Conservation (phyloP, 1,140 invertebrate genomes). For the Scylla paramamosain region DNA sequence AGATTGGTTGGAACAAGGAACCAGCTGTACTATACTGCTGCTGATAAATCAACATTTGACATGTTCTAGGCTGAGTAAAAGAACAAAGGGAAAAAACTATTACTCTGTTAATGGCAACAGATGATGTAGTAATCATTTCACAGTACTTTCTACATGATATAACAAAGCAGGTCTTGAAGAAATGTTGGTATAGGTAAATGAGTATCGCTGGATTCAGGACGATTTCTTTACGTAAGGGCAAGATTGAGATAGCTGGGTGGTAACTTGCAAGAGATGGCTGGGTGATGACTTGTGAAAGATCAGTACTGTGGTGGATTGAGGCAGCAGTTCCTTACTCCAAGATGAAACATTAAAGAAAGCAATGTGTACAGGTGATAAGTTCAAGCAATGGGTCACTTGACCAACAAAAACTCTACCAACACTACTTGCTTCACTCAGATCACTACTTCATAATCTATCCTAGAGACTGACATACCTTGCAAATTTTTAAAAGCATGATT, state of each 20-base stretch:
- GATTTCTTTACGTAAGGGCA: background rate
- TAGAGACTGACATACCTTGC: too few relatives aligned
- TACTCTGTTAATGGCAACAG: background rate
- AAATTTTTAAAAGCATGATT: too few relatives aligned
- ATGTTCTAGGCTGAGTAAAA: background rate
- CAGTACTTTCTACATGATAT: background rate
- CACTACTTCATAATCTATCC: background rate
- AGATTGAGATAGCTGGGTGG: background rate
- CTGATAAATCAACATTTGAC: background rate
- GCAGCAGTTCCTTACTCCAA: slow-evolving; percentile 64
- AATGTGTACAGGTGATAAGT: background rate
- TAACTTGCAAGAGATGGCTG: background rate
- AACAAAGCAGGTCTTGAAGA: background rate
- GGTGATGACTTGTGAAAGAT: slow-evolving; percentile 23
- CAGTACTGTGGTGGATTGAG: background rate
- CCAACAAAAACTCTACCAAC: background rate
- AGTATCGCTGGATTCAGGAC: background rate
- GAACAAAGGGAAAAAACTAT: background rate
- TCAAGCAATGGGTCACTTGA: background rate
- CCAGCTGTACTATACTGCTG: background rate
- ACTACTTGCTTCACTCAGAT: background rate
- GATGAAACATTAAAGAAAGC: slow-evolving; percentile 43
- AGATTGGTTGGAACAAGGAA: slow-evolving; percentile 38
- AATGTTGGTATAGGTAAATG: background rate
- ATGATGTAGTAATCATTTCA: background rate